phyloP scores from a whole-genome alignment of 2,797 vertebrate genomes.

The Xenentodon cancila region DNA sequence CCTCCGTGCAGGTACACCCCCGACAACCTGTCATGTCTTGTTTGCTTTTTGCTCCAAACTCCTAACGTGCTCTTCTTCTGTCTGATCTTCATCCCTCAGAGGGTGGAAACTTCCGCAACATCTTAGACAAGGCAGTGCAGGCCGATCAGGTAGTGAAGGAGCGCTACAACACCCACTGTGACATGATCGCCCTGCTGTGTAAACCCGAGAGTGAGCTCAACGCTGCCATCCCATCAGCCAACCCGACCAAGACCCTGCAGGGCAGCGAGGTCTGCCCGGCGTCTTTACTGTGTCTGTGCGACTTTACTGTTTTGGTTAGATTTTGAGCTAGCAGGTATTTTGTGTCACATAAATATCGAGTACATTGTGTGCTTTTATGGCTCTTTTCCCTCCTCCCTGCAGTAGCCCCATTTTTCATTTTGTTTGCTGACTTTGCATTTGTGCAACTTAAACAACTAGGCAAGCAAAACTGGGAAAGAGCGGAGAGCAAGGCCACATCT shows the following conservation, averaged over 20 bases:
- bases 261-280: constrained; percentile 90
- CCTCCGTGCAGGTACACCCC: constrained; percentile 87
- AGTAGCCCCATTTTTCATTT: constrained; percentile 66
- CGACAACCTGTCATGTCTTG: neutral
- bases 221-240: constrained; percentile 95
- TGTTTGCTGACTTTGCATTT: constrained; percentile 64
- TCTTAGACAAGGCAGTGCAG: constrained; percentile 92
- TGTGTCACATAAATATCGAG: neutral
- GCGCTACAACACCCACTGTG: constrained; percentile 90
- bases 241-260: constrained; percentile 95
- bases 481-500: constrained; percentile 28
- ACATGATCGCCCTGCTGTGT: constrained; percentile 93
- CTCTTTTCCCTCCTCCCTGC: constrained; percentile 5
- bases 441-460: constrained; percentile 60
- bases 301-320: constrained; percentile 8
- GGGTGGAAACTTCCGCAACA: constrained; percentile 86
- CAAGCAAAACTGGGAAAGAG: constrained; percentile 61
- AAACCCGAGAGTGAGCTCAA: constrained; percentile 91
- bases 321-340: constrained; percentile 11
- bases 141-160: constrained; percentile 95
- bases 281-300: neutral
- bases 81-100: constrained; percentile 75
- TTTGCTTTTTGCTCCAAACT: neutral
- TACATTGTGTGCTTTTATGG: neutral
- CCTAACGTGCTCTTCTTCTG: neutral